phyloP scores from a whole-genome alignment of 1,140 invertebrate species.

The Drosophila sechellia region DNA sequence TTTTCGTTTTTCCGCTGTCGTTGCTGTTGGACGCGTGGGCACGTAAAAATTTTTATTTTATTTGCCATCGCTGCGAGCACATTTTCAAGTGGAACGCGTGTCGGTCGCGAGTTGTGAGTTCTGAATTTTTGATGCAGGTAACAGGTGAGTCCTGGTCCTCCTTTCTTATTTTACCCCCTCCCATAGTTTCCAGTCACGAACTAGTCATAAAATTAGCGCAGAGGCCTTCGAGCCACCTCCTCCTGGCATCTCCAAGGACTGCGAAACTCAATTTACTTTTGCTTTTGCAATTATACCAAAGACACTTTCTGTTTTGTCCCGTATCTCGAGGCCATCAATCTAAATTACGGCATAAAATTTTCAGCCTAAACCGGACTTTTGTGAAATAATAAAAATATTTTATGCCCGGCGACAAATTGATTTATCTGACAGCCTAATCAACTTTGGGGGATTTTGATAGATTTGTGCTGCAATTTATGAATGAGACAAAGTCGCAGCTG shows the following conservation, averaged over 20 bases:
- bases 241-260: constrained; percentile 15
- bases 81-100: constrained; percentile 49
- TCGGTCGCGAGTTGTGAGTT: constrained; percentile 41
- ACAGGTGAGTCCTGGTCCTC: constrained; percentile 36
- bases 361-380: constrained; percentile 44
- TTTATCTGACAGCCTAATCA: constrained; percentile 62
- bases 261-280: constrained; percentile 17
- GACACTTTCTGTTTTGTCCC: constrained; percentile 49
- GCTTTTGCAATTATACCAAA: constrained; percentile 46
- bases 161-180: neutral
- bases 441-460: constrained; percentile 56
- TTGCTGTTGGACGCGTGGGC: constrained; percentile 53
- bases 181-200: constrained; percentile 64
- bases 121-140: constrained; percentile 43
- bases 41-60: constrained; percentile 71
- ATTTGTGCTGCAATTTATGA: constrained; percentile 55
- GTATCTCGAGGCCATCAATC: constrained; percentile 61
- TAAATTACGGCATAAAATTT: constrained; percentile 63
- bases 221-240: constrained; percentile 16
- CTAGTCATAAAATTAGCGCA: constrained; percentile 65
- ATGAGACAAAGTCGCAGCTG: constrained; percentile 54
- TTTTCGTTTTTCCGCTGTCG: constrained; percentile 19
- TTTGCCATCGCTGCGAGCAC: constrained; percentile 54
- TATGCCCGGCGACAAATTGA: constrained; percentile 72
- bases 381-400: constrained; percentile 67